Evolutionary conservation across 2,888 invertebrate genomes (phyloP).

Genomic region (Noctua janthe): DNA sequence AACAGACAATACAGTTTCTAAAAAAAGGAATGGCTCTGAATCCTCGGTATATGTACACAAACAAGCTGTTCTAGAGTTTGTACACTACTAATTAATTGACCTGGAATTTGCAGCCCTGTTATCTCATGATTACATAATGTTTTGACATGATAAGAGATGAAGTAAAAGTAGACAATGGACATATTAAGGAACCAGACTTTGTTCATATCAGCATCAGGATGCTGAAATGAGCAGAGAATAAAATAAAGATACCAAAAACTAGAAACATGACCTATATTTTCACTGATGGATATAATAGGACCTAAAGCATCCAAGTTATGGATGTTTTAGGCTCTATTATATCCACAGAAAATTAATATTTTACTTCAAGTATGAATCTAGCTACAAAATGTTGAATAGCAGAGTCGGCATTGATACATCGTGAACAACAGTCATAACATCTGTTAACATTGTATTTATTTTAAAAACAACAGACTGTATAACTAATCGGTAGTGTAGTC

Average conservation of each 20-base stretch:
- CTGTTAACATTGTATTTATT: slow-evolving; percentile 7
- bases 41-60: not conserved
- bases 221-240: not conserved
- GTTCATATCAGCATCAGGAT: too few species aligned
- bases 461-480: slow-evolving; percentile 36
- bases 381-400: not conserved
- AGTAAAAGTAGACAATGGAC: not conserved
- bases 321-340: too few species aligned
- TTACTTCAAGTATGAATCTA: not conserved
- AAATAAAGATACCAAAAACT: not conserved
- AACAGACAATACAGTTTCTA: not conserved
- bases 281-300: not conserved
- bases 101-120: slow-evolving; percentile 16
- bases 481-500: slow-evolving; percentile 32
- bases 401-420: not conserved
- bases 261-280: not conserved
- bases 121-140: not conserved
- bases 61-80: slow-evolving; percentile 2
- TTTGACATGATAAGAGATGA: not conserved
- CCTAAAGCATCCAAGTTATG: not conserved
- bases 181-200: not conserved
- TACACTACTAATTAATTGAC: slow-evolving; percentile 2
- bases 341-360: not conserved
- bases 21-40: slow-evolving; percentile 2
- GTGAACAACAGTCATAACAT: slow-evolving; percentile 9